Evolutionary conservation across 1,140 invertebrate genomes (phyloP).

Genomic region (Aleiodes sp.): DNA sequence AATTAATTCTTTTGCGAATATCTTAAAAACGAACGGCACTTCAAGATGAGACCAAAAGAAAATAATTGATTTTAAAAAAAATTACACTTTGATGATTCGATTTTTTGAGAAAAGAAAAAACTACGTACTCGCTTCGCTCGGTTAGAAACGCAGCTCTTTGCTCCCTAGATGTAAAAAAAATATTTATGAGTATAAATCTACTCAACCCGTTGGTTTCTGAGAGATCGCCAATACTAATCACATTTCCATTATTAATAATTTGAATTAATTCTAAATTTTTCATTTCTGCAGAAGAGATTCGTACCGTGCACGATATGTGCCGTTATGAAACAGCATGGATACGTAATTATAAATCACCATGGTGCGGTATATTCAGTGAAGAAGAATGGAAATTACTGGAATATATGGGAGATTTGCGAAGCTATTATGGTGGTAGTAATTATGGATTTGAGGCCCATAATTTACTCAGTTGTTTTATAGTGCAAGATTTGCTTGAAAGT

Average conservation of each 20-base stretch:
- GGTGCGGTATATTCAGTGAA: slow-evolving; percentile 63
- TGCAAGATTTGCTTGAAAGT: slow-evolving; percentile 57
- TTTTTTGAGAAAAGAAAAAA: too few species aligned
- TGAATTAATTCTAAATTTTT: background rate
- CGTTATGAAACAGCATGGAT: slow-evolving; percentile 60
- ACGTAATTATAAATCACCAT: slow-evolving; percentile 53
- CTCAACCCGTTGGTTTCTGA: too few species aligned
- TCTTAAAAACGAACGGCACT: too few species aligned
- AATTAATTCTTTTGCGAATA: too few species aligned
- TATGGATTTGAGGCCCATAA: slow-evolving; percentile 55
- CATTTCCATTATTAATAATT: background rate
- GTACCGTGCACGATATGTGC: slow-evolving; percentile 54
- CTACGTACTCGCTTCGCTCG: too few species aligned
- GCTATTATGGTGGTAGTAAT: slow-evolving; percentile 60
- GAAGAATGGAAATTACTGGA: slow-evolving; percentile 55
- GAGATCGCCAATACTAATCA: too few species aligned
- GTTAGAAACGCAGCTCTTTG: too few species aligned
- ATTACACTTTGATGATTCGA: too few species aligned
- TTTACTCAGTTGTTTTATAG: slow-evolving; percentile 60
- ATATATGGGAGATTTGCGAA: slow-evolving; percentile 60
- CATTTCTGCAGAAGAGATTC: slow-evolving; percentile 32
- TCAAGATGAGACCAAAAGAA: too few species aligned
- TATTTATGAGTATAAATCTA: too few species aligned
- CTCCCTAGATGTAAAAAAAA: too few species aligned
- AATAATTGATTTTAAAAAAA: too few species aligned